phyloP scores from a whole-genome alignment of 2,797 vertebrate species.

The Myotis pilosus region DNA sequence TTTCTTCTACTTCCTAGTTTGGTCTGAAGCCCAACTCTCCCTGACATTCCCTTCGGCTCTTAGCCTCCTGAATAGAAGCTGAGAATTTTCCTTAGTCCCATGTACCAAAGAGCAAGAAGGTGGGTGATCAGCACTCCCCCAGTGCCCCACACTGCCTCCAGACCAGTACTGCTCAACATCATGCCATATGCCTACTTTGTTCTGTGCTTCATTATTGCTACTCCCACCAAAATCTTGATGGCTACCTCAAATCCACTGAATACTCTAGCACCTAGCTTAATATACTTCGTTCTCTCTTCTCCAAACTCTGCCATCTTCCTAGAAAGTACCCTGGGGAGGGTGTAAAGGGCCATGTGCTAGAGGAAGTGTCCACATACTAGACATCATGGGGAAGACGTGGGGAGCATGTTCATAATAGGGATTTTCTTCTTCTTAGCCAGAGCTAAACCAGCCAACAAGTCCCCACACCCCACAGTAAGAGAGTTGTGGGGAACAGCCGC shows the following conservation, averaged over 20 bases:
- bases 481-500: background rate
- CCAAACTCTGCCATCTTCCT: background rate
- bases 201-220: background rate
- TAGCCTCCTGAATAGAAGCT: background rate
- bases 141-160: background rate
- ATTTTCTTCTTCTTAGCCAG: background rate
- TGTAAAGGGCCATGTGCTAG: too few species aligned
- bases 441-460: background rate
- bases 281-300: background rate
- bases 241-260: background rate
- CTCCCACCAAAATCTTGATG: background rate
- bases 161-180: background rate
- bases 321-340: background rate
- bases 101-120: background rate
- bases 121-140: background rate
- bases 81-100: background rate
- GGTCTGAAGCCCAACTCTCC: background rate
- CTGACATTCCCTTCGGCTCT: background rate
- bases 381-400: background rate
- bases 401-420: background rate
- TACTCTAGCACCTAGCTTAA: background rate
- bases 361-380: background rate
- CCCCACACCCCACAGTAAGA: background rate
- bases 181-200: background rate
- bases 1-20: background rate